Evolutionary conservation across 2,797 vertebrate species (phyloP), one percentile per base, ranked within the genome.

Genomic region (Gallinago nigripennis): DNA sequence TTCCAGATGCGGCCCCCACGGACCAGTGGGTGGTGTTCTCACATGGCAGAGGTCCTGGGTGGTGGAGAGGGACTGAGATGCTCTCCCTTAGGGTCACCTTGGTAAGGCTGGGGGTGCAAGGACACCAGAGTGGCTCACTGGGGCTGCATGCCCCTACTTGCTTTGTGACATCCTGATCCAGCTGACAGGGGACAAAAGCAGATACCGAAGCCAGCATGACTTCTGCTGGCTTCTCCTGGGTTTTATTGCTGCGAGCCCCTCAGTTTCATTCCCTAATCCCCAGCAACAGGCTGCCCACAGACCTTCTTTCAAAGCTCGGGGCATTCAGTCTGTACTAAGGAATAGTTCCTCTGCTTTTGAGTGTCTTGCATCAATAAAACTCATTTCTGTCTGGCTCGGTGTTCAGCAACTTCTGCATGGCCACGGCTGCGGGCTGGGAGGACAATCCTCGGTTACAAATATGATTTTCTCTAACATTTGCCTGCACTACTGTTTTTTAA

Each of bases 281-380:
- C 10, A 15, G 28, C 1, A 0, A 20, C 0, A 1, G 27, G 24
- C n/a, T 75, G 53, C 21, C 23, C 2, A 1, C 20, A 72, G 48
- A 12, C 20, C 39, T 76, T 28, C 31, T 58, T 51, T 24, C 75
- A 41, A 61, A 53, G 8, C 2, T 1, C 45, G 16, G 41, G 14
- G 12, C 0, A 0, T 37, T 58, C 41, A 7, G 28, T 7, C 33
- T 75, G 6, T 21, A n/a, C 23, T 11, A 31, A 37, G 24, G 23
- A 8, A 3, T 41, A 16, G 23, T 68, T 51, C 18, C 17, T 72
- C 4, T 8, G 33, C 14, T 83, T 75, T 35, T 41, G 39, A 4
- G n/a, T 43, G 27, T 28, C 27, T 27, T 30, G 13, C 11, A 7
- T 35, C 41, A 33, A 3, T 46, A 57, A 69, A 23, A 27, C 27